These are phyloP conservation scores for Penaeus vannamei DNA, from an alignment of 1,140 invertebrate species.

Conservation along the genomic window DNA sequence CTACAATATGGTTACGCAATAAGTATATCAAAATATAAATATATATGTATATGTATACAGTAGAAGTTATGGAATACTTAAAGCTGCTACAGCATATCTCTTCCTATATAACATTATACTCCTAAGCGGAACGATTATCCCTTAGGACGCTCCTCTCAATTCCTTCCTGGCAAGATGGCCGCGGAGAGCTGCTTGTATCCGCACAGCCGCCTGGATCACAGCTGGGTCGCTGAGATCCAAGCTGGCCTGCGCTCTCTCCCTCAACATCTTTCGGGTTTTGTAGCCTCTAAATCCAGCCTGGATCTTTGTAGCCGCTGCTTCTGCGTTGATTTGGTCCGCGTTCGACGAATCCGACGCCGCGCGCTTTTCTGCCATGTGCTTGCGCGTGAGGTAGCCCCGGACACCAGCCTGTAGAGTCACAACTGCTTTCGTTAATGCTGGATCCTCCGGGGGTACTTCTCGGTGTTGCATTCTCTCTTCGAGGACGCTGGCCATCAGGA, in stretches of 20 bases:
- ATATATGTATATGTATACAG: slow-evolving; percentile 23
- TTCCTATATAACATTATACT: slow-evolving; percentile 1
- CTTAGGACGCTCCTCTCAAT: not conserved
- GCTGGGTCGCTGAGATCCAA: slow-evolving; percentile 6
- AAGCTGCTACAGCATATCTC: not conserved
- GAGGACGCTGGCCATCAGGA: not conserved
- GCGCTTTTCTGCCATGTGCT: not conserved
- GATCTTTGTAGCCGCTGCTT: slow-evolving; percentile 18
- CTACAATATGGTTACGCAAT: too few relatives aligned
- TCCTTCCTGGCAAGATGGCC: not conserved
- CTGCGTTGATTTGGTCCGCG: not conserved
- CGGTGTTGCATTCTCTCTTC: not conserved
- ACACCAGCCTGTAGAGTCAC: slow-evolving; percentile 42
- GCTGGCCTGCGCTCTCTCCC: slow-evolving; percentile 1
- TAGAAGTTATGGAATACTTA: not conserved
- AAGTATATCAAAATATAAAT: not conserved
- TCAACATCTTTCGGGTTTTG: slow-evolving; percentile 33
- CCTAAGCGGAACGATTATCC: not conserved
- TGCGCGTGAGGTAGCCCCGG: slow-evolving; percentile 26
- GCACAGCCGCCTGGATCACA: not conserved
- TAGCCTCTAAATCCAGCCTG: slow-evolving; percentile 29
- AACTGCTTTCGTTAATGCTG: not conserved
- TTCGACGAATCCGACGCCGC: not conserved
- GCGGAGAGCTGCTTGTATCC: slow-evolving; percentile 5
- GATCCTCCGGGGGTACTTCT: not conserved